Evolutionary conservation across 2,797 vertebrate species (phyloP).

Genomic region (Knipowitschia caucasica): DNA sequence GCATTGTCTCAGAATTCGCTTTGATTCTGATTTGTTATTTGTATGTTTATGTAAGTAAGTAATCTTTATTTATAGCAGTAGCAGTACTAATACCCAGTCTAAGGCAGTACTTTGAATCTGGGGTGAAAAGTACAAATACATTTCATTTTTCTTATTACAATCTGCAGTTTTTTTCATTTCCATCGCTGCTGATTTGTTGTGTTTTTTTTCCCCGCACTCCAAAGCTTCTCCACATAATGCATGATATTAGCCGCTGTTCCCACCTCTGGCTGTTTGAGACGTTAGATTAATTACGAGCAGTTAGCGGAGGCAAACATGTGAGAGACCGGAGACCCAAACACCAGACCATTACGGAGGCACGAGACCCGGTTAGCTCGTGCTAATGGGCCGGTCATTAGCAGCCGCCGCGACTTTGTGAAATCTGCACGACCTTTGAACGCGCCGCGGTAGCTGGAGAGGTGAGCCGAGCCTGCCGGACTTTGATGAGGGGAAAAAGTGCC

Average conservation of each 20-base stretch:
- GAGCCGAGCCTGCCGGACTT: constrained; percentile 21
- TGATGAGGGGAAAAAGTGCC: constrained; percentile 16
- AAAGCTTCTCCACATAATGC: too few relatives aligned
- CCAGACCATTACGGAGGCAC: constrained; percentile 58
- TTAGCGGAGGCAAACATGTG: constrained; percentile 65
- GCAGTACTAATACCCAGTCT: too few relatives aligned
- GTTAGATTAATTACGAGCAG: constrained; percentile 64
- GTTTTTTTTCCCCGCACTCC: too few relatives aligned
- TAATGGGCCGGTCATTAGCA: constrained; percentile 55
- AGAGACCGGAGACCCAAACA: constrained; percentile 60
- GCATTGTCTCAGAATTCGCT: too few relatives aligned
- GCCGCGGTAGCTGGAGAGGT: constrained; percentile 14
- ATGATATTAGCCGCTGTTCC: constrained; percentile 27
- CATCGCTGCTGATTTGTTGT: too few relatives aligned
- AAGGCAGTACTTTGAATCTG: too few relatives aligned
- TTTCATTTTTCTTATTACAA: too few relatives aligned
- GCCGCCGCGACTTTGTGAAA: constrained; percentile 25
- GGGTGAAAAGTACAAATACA: too few relatives aligned
- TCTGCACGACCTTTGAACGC: constrained; percentile 28
- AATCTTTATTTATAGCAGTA: too few relatives aligned
- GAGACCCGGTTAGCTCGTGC: constrained; percentile 41
- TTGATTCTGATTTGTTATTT: too few relatives aligned
- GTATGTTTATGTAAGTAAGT: too few relatives aligned
- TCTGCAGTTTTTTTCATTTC: too few relatives aligned
- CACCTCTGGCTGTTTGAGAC: constrained; percentile 66